phyloP scores from a whole-genome alignment of 2,888 invertebrate genomes.

The Neocrepidodera transversa region DNA sequence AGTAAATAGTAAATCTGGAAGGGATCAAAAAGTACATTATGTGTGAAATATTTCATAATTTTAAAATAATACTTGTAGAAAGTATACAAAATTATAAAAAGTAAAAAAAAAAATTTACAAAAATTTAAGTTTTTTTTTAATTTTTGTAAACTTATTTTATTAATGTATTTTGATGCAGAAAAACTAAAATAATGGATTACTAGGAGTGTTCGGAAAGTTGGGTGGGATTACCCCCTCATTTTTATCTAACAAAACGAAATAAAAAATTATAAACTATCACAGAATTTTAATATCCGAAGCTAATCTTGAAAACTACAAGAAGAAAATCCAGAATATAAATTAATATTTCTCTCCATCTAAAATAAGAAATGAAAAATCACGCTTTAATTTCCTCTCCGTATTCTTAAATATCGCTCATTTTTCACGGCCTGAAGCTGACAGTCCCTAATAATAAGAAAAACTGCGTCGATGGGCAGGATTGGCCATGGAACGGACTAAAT shows the following conservation, averaged over 20 bases:
- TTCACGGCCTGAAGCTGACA: conserved; percentile 54
- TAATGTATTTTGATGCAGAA: too few relatives aligned
- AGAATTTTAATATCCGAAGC: conserved; percentile 27
- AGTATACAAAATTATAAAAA: too few relatives aligned
- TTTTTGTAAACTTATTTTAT: too few relatives aligned
- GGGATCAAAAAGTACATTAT: too few relatives aligned
- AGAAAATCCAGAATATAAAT: conserved; percentile 33
- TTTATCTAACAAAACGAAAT: conserved; percentile 4
- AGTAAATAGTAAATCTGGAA: too few relatives aligned
- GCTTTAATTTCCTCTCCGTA: conserved; percentile 51
- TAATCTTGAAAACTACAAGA: conserved; percentile 27
- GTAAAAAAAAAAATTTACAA: too few relatives aligned
- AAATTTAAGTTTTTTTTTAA: too few relatives aligned
- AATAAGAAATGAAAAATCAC: conserved; percentile 50
- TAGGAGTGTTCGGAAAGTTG: too few relatives aligned
- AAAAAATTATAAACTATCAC: conserved; percentile 19
- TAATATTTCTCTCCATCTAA: conserved; percentile 35
- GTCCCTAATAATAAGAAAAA: conserved; percentile 47
- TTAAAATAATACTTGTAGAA: too few relatives aligned
- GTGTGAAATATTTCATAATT: too few relatives aligned
- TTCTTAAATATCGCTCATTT: conserved; percentile 55
- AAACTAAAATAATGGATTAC: too few relatives aligned
- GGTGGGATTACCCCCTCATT: too few relatives aligned
- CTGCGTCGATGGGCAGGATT: conserved; percentile 29
- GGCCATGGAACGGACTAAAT: neutral